Evolutionary conservation across 2,888 invertebrate species (phyloP).

Genomic region (Aleiodes alternator): DNA sequence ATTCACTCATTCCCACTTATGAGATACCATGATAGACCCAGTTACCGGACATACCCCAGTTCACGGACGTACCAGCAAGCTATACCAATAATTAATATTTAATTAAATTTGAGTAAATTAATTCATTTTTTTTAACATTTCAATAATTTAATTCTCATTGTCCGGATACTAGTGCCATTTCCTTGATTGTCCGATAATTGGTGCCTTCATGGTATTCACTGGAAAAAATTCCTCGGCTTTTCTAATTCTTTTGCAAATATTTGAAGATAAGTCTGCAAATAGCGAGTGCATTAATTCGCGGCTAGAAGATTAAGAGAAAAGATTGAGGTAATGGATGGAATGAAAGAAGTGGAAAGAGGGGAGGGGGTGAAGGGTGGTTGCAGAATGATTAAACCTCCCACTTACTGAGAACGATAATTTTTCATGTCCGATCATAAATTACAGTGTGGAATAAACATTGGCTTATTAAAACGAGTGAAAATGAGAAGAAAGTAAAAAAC

Average conservation of each 20-base stretch:
- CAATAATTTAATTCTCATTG: too few species aligned
- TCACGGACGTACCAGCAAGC: too few species aligned
- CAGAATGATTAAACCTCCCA: slow-evolving; percentile 72
- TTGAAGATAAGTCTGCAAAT: slow-evolving; percentile 14
- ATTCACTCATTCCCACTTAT: too few species aligned
- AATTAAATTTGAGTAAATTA: too few species aligned
- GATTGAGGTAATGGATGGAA: background rate
- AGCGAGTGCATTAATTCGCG: slow-evolving; percentile 37
- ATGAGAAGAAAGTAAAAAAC: background rate
- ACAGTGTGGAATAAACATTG: slow-evolving; percentile 57
- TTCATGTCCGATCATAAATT: slow-evolving; percentile 75
- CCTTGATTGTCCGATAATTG: too few species aligned
- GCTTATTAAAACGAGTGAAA: too few species aligned
- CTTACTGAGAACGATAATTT: slow-evolving; percentile 71
- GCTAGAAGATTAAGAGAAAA: slow-evolving; percentile 38
- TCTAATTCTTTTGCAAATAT: slow-evolving; percentile 10
- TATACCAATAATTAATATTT: too few species aligned
- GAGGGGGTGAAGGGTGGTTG: slow-evolving; percentile 59
- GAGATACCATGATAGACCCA: too few species aligned
- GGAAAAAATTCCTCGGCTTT: background rate
- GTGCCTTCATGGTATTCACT: too few species aligned
- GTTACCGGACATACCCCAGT: too few species aligned
- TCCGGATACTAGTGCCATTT: too few species aligned
- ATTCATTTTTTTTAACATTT: too few species aligned
- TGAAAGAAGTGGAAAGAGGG: slow-evolving; percentile 49